Evolutionary conservation across 2,888 invertebrate species (phyloP).

Genomic region (Erebia ligea): DNA sequence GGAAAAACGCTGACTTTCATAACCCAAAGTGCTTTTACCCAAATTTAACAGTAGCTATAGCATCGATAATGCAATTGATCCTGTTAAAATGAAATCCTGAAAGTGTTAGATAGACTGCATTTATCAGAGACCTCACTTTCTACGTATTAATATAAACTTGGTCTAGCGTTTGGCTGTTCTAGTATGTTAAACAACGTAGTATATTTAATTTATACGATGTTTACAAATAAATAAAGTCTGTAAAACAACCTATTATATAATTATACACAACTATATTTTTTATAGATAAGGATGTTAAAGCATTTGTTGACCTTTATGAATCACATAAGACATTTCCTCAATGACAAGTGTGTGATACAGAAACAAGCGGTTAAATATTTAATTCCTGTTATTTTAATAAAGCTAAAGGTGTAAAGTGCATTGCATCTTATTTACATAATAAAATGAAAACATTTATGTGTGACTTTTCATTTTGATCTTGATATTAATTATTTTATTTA

Average conservation of each 20-base stretch:
- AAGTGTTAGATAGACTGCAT: no score
- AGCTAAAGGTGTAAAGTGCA: background rate
- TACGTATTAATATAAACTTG: no score
- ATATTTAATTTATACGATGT: no score
- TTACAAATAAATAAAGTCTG: background rate
- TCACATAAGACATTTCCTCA: slow-evolving; percentile 11
- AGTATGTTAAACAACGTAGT: no score
- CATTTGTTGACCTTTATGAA: slow-evolving; percentile 6
- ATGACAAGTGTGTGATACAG: background rate
- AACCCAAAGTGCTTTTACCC: no score
- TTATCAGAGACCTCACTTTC: no score
- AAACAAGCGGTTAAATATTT: background rate
- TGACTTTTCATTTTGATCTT: background rate
- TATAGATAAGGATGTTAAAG: slow-evolving; percentile 3
- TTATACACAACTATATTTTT: background rate
- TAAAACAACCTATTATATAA: background rate
- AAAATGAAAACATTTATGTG: background rate
- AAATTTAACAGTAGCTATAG: no score
- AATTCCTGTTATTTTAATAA: background rate
- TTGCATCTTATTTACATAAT: background rate
- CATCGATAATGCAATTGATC: no score
- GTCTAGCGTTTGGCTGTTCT: no score
- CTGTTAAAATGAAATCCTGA: no score
- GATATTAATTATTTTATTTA: background rate
- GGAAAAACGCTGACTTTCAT: no score